phyloP scores from a whole-genome alignment of 2,797 vertebrate species.

The Rhynchonycteris naso region DNA sequence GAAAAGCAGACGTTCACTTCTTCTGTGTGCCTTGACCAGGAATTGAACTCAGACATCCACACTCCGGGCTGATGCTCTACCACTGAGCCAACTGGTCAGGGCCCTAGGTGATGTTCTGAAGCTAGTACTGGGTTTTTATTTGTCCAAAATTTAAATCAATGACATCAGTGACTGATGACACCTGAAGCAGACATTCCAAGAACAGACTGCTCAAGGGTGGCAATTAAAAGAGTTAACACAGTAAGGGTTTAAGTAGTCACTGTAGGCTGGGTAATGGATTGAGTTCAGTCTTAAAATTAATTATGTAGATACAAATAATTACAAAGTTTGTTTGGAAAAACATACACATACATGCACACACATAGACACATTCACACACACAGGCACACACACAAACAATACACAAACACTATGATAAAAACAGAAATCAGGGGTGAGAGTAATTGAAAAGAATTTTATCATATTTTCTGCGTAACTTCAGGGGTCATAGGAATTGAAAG shows the following conservation, averaged over 20 bases:
- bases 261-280: accelerated
- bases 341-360: background rate
- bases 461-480: accelerated
- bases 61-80: no score
- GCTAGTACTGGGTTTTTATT: background rate
- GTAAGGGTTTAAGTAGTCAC: background rate
- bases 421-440: background rate
- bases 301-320: background rate
- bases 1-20: no score
- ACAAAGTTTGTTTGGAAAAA: background rate
- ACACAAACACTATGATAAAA: background rate
- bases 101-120: accelerated
- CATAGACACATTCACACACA: accelerated
- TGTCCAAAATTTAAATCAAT: accelerated
- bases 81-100: no score
- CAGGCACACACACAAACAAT: accelerated
- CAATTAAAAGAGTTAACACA: accelerated
- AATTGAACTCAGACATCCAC: no score
- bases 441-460: accelerated
- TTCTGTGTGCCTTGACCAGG: no score
- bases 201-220: background rate
- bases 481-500: accelerated
- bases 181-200: background rate
- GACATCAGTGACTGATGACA: background rate
- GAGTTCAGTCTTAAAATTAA: background rate